phyloP scores from a whole-genome alignment of 2,888 invertebrate genomes.

The Empis livida region DNA sequence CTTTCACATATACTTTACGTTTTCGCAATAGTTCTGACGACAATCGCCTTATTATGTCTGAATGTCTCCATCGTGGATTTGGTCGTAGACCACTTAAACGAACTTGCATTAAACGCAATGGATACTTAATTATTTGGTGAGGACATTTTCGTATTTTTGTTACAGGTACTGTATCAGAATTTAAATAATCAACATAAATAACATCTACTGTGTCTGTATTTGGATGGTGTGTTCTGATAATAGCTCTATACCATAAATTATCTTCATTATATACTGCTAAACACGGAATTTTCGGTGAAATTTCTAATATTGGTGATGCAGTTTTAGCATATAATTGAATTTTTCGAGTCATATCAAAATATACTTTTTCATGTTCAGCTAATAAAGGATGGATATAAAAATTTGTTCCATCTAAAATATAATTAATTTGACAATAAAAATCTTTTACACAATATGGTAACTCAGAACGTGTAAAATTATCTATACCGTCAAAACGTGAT shows the following conservation, averaged over 20 bases:
- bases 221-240: slow-evolving; percentile 41
- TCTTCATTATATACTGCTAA: slow-evolving; percentile 48
- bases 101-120: slow-evolving; percentile 41
- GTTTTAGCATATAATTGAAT: slow-evolving; percentile 37
- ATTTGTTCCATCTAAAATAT: slow-evolving; percentile 20
- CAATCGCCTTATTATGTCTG: slow-evolving; percentile 26
- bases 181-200: slow-evolving; percentile 64
- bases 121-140: slow-evolving; percentile 38
- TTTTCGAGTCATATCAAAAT: slow-evolving; percentile 38
- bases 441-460: slow-evolving; percentile 21
- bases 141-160: slow-evolving; percentile 39
- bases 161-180: slow-evolving; percentile 41
- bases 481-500: slow-evolving; percentile 19
- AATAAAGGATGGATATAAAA: slow-evolving; percentile 25
- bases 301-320: slow-evolving; percentile 37
- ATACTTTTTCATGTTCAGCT: slow-evolving; percentile 33
- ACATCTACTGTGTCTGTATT: slow-evolving; percentile 41
- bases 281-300: slow-evolving; percentile 38
- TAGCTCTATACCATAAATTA: slow-evolving; percentile 57
- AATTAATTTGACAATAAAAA: slow-evolving; percentile 24
- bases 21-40: slow-evolving; percentile 16
- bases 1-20: slow-evolving; percentile 17
- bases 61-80: slow-evolving; percentile 27
- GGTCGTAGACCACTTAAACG: slow-evolving; percentile 35
- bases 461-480: slow-evolving; percentile 19